These are phyloP conservation scores for Drepana arcuata DNA, from an alignment of 1,140 invertebrate species.

Conservation along the genomic window DNA sequence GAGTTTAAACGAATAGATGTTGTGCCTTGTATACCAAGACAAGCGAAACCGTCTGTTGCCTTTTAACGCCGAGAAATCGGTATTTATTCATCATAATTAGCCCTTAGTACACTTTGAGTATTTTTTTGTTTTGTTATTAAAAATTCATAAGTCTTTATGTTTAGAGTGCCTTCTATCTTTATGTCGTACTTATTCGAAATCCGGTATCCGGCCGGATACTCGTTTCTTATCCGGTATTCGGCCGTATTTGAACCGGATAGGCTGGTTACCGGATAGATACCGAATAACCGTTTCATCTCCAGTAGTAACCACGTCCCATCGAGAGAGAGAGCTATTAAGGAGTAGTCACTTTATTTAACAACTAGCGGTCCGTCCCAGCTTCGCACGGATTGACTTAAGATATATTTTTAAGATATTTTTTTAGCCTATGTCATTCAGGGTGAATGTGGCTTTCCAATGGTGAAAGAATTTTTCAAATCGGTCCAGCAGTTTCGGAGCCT, in stretches of 20 bases:
- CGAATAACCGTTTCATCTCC: conserved; percentile 13
- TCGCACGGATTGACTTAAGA: no score
- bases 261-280: conserved; percentile 12
- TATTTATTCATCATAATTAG: conserved; percentile 35
- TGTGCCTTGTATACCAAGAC: conserved; percentile 25
- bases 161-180: conserved; percentile 1
- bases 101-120: conserved; percentile 20
- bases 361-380: no score
- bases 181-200: conserved; percentile 2
- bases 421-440: no score
- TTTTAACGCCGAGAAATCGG: conserved; percentile 21
- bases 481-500: no score
- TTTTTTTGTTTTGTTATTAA: conserved; percentile 7
- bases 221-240: conserved; percentile 7
- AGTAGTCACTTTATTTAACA: no score
- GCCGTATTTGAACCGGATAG: conserved; percentile 9
- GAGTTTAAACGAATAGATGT: no score
- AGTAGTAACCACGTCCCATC: no score
- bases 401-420: no score
- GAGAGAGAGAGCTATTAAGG: no score
- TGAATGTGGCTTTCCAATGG: no score
- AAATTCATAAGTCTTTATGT: no score
- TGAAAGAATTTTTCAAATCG: no score
- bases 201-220: neutral
- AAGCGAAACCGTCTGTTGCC: conserved; percentile 23